These are phyloP conservation scores for Steinernema hermaphroditum DNA, from an alignment of 2,888 invertebrate species.

Conservation along the genomic window DNA sequence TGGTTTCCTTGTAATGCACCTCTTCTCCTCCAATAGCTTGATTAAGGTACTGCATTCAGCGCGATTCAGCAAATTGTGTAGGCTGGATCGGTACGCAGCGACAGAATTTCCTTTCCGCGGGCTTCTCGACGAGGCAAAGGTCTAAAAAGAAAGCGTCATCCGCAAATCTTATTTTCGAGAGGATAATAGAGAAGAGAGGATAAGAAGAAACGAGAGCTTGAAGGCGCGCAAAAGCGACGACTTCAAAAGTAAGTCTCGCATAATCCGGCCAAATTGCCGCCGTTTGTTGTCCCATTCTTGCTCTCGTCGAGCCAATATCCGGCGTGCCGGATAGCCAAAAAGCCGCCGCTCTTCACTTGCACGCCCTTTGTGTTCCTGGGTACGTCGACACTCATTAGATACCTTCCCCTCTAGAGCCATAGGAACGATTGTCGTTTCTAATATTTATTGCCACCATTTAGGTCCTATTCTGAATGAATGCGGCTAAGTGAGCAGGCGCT, in stretches of 20 bases:
- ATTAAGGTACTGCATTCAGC: not conserved
- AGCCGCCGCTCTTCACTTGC: not conserved
- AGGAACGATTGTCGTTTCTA: too few species aligned
- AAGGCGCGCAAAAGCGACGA: slow-evolving; percentile 20
- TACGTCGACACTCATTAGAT: too few species aligned
- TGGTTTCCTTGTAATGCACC: not conserved
- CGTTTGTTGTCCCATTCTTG: slow-evolving; percentile 19
- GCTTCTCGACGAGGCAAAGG: slow-evolving; percentile 7
- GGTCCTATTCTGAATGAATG: slow-evolving; percentile 11
- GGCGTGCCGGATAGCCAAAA: not conserved
- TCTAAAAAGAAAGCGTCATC: slow-evolving; percentile 19
- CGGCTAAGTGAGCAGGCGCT: slow-evolving; percentile 15
- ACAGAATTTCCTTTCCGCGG: not conserved
- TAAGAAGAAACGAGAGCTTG: not conserved
- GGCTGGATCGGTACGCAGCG: slow-evolving; percentile 3
- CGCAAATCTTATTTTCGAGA: slow-evolving; percentile 25
- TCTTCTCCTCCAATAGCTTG: not conserved
- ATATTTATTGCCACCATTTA: too few species aligned
- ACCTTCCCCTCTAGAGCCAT: too few species aligned
- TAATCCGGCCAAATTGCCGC: slow-evolving; percentile 19
- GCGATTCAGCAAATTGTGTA: slow-evolving; percentile 6
- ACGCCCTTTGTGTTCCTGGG: not conserved
- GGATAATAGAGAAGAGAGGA: slow-evolving; percentile 23
- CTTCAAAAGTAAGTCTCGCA: slow-evolving; percentile 26
- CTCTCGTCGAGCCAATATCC: slow-evolving; percentile 22